Conservation (phyloP, 2,888 invertebrate species). For the Cataglyphis albicans region DNA sequence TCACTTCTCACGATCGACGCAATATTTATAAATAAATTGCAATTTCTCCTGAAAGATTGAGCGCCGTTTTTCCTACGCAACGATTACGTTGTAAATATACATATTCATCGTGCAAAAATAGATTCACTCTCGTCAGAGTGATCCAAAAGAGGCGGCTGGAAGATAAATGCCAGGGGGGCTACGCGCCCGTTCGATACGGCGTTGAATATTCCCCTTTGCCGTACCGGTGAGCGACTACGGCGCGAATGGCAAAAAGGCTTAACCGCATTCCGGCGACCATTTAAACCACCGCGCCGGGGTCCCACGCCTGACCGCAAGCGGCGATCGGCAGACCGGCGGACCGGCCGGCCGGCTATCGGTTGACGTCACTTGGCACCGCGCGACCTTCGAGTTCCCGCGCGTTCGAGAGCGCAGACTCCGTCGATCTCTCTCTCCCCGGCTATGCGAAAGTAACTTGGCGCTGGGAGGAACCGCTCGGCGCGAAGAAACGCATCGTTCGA, state of each 20-base stretch:
- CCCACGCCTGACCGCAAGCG: slow-evolving; percentile 81
- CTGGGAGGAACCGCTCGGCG: not conserved
- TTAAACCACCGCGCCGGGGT: slow-evolving; percentile 83
- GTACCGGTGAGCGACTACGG: slow-evolving; percentile 67
- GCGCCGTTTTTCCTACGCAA: not conserved
- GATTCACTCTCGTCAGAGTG: not conserved
- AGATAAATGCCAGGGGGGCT: slow-evolving; percentile 64
- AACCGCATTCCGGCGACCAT: slow-evolving; percentile 85
- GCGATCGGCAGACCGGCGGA: slow-evolving; percentile 57
- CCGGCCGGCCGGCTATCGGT: slow-evolving; percentile 74
- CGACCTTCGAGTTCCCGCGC: slow-evolving; percentile 85
- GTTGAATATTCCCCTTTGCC: slow-evolving; percentile 65
- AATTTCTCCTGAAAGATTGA: not conserved
- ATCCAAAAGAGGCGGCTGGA: not conserved
- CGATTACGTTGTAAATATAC: not conserved
- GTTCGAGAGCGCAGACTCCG: slow-evolving; percentile 77
- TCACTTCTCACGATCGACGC: not conserved
- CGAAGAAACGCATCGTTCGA: not conserved
- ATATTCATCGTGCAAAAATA: not conserved
- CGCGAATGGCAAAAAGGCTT: slow-evolving; percentile 83
- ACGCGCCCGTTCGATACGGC: slow-evolving; percentile 57
- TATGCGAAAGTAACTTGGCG: slow-evolving; percentile 10
- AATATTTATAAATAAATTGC: slow-evolving; percentile 4
- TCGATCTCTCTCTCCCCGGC: slow-evolving; percentile 48
- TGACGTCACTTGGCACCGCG: slow-evolving; percentile 81